Percentiles rank a stretch among this genome's conserved stretches.
Conservation (phyloP, 2,113 vertebrate genomes). For the Oxyruncus cristatus region DNA sequence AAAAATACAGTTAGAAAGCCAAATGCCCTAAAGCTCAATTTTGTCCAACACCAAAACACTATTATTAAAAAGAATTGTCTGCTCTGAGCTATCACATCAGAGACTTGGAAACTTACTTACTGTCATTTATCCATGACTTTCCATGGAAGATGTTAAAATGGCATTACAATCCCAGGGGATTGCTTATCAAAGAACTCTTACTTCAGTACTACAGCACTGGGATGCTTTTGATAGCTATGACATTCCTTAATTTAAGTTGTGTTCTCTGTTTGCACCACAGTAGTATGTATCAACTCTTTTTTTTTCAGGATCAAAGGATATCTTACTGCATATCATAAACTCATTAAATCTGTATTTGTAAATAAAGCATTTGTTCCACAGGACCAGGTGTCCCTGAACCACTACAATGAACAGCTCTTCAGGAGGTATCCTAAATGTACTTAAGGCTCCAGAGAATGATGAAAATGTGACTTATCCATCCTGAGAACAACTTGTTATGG, state of each 20-base stretch:
- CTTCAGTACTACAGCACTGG: conserved; percentile 10
- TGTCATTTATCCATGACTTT: not conserved
- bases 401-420: conserved; percentile 49
- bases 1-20: not conserved
- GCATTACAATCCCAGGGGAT: not conserved
- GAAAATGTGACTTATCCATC: conserved; percentile 59
- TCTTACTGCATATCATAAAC: conserved; percentile 57
- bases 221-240: conserved; percentile 50
- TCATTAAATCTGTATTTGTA: conserved; percentile 72
- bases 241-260: conserved; percentile 45
- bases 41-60: not conserved
- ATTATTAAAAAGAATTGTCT: not conserved
- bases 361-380: conserved; percentile 66
- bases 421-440: conserved; percentile 41
- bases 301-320: conserved; percentile 71
- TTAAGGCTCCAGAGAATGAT: conserved; percentile 53
- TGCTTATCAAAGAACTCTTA: conserved; percentile 46
- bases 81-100: not conserved
- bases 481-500: conserved; percentile 62
- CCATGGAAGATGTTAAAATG: conserved; percentile 1
- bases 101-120: not conserved
- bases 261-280: conserved; percentile 44
- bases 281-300: conserved; percentile 35
- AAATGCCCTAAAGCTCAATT: not conserved
- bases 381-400: conserved; percentile 68